These are phyloP conservation scores for Agrotis segetum DNA, from an alignment of 2,888 invertebrate genomes.

Conservation along the genomic window DNA sequence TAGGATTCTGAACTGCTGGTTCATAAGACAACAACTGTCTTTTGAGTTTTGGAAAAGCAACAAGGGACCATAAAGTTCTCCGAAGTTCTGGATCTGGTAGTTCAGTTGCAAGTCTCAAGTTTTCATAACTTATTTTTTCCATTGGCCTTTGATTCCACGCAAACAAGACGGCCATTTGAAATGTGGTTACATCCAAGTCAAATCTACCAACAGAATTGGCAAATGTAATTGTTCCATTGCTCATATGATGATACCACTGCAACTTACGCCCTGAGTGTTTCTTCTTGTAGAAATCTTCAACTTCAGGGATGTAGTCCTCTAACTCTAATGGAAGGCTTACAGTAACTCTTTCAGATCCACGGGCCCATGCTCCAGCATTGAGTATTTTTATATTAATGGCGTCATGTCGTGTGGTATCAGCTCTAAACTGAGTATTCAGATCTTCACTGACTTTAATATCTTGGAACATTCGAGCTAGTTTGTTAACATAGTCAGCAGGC, in stretches of 20 bases:
- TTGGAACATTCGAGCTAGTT: constrained; percentile 99
- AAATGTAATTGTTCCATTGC: constrained; percentile 99
- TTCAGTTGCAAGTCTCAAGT: constrained; percentile 98
- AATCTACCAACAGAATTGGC: constrained; percentile 97
- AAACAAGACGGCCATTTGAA: constrained; percentile 99
- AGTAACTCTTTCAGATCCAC: constrained; percentile 98
- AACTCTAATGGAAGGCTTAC: constrained; percentile 99
- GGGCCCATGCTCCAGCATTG: constrained; percentile 99
- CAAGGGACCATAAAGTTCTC: constrained; percentile 98
- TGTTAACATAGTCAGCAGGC: constrained; percentile 99
- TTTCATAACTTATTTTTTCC: constrained; percentile 99
- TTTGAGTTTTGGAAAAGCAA: constrained; percentile 98
- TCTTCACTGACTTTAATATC: constrained; percentile 99
- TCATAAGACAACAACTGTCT: constrained; percentile 96
- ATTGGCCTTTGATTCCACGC: constrained; percentile 99
- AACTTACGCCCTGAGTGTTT: constrained; percentile 99
- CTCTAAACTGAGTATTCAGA: constrained; percentile 97
- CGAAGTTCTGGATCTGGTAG: constrained; percentile 98
- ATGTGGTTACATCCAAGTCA: constrained; percentile 99
- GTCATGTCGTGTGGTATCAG: constrained; percentile 95
- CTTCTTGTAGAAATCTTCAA: constrained; percentile 99
- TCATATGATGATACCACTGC: constrained; percentile 99
- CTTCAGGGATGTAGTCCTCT: constrained; percentile 99
- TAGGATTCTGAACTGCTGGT: constrained; percentile 95
- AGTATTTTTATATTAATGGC: constrained; percentile 99